Base-by-base conservation (phyloP, 2,797 vertebrate species). In the Pantherophis vulpinus region DNA sequence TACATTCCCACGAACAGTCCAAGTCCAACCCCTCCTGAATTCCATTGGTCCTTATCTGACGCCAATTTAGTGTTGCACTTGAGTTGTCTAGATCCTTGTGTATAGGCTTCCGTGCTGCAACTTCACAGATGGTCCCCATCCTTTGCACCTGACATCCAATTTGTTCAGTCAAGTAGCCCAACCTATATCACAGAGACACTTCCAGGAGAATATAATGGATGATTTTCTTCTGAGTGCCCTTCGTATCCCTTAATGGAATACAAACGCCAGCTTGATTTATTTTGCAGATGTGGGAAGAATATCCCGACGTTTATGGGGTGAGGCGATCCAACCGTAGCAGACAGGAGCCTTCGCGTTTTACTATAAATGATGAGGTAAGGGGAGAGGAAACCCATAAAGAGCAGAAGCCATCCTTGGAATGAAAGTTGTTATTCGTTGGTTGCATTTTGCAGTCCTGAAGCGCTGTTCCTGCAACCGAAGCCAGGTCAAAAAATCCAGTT, bases 251-350 rank as follows among this genome's bases (percentile, higher is more conserved):
- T 74, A 14, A 60, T 42, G n/a, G 54, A 16, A 27, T 79, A n/a
- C n/a, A 88, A 83, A 88, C 8, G 3, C 20, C 20, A 54, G 13
- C 60, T 70, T 74, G 63, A 37, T 97, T 97, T 97, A 90, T 97
- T 98, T 98, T 98, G 91, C 98, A 99, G 99, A 99, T 99, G 99
- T 99, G 99, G 99, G 99, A 99, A 96, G 99, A 99, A 96, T 99
- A 99, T 97, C 99, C 99, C 96, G 99, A 99, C 98, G 98, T 99
- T 96, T 99, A 99, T 96, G 99, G 99, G 92, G 99, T 99, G 96
- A 98, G 99, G 97, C 98, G 99, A 96, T 99, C 99, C 95, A 99
- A 99, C 97, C 98, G 99, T 96, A 99, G 99, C 97, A 98, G 99
- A 98, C 99, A 99, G 97, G 99, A 99, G 92, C 99, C 99, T 0